Base-by-base conservation (phyloP, 2,113 vertebrate species). In the Oreochromis aureus region DNA sequence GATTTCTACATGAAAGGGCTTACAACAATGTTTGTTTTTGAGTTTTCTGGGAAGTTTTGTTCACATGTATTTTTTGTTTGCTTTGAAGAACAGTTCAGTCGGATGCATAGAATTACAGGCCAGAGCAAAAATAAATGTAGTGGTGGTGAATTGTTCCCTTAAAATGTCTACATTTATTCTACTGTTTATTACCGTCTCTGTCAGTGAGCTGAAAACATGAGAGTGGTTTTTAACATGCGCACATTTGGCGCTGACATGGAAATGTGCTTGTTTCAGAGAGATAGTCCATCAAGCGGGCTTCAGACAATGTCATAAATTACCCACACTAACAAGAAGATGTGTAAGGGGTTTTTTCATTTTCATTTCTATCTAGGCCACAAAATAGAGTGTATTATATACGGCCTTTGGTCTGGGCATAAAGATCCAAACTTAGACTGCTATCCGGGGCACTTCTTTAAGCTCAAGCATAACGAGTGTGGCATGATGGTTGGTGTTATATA, bases 291-390 rank as follows among this genome's bases (percentile, higher is more conserved):
- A 53, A 34, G 41, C 7, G 0, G 27, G 46, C 46, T 4, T 78
- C 73, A 78, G 71, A 51, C 16, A 51, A 78, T 78, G 44, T 51
- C 73, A 78, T 32, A 78, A 78, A 78, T 78, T 78, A 78, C 18
- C 10, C 46, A 78, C 73, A 53, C 73, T 53, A 78, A 78, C 73
- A 78, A 78, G 27, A 51, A 51, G 15, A 73, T 73, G 15, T 51
- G 10, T 53, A 55, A 6, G 18, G 51, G 6, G 2, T 2, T 53
- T 0, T 2, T 10, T 48, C 22, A 3, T 46, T 69, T 19, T 76
- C 11, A 7, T 18, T 76, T 73, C 27, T 46, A 78, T 78, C 27
- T 78, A 78, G 71, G 27, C 4, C 46, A 78, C 71, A 51, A 3
- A 51, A 32, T 19, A 78, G 6, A 48, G 24, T 30, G 44, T 30